These are phyloP conservation scores for Pan paniscus DNA, from an alignment of 2,113 vertebrate species.

Conservation along the genomic window DNA sequence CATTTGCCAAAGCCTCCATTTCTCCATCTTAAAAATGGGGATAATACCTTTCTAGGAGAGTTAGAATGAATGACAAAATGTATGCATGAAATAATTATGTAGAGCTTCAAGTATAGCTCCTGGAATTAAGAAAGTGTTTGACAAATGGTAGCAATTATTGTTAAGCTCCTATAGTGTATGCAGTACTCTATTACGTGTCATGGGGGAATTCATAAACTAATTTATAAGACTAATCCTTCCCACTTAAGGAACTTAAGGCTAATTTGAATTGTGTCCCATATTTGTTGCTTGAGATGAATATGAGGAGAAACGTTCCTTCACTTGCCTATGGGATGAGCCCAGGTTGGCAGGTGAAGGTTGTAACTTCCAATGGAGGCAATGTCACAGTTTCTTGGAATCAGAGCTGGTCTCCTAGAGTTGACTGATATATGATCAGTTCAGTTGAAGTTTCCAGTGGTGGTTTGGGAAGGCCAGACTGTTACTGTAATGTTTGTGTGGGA, in stretches of 20 bases:
- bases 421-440: background rate
- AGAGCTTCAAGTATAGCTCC: background rate
- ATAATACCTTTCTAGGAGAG: background rate
- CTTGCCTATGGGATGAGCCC: background rate
- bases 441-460: background rate
- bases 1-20: background rate
- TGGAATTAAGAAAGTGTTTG: background rate
- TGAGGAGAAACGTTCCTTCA: background rate
- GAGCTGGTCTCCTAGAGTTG: background rate
- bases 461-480: background rate
- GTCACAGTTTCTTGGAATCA: background rate
- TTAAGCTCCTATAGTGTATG: background rate
- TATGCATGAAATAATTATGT: background rate
- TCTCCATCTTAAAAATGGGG: constrained; percentile 9
- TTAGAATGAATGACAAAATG: background rate
- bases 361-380: background rate
- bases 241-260: background rate
- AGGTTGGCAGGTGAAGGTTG: background rate
- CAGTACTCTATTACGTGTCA: no score
- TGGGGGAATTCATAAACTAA: background rate
- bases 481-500: background rate
- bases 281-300: background rate
- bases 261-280: background rate
- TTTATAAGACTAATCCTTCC: background rate
- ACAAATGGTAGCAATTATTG: background rate